These are phyloP conservation scores for Plectropomus leopardus DNA, from an alignment of 2,113 vertebrate genomes.

Conservation along the genomic window DNA sequence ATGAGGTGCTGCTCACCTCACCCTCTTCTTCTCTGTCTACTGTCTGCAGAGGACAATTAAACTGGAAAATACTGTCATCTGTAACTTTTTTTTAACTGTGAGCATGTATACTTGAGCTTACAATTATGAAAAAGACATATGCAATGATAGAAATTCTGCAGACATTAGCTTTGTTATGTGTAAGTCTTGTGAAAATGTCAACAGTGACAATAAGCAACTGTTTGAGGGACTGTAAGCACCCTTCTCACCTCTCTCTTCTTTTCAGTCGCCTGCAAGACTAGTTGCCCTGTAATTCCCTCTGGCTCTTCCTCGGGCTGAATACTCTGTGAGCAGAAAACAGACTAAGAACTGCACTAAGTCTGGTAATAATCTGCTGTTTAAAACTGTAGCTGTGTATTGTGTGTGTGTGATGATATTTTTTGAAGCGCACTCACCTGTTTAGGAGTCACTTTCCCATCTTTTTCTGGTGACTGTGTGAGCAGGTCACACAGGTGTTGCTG, in stretches of 20 bases:
- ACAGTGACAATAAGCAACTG: slow-evolving; percentile 1
- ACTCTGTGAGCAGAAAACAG: slow-evolving; percentile 48
- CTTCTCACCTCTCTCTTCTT: slow-evolving; percentile 47
- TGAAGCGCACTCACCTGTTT: slow-evolving; percentile 65
- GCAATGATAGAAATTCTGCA: not conserved
- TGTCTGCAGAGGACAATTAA: slow-evolving; percentile 25
- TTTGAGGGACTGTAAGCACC: not conserved
- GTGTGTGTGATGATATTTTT: not conserved
- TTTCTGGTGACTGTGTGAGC: slow-evolving; percentile 67
- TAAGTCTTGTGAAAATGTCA: not conserved
- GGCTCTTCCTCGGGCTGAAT: slow-evolving; percentile 50
- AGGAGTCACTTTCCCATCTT: slow-evolving; percentile 46
- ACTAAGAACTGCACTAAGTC: slow-evolving; percentile 1
- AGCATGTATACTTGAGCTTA: not conserved
- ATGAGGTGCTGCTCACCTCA: slow-evolving; percentile 53
- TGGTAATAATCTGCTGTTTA: not conserved
- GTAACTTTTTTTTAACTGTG: not conserved
- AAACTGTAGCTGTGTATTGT: not conserved
- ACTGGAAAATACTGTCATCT: slow-evolving; percentile 14
- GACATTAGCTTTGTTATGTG: not conserved
- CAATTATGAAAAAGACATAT: slow-evolving; percentile 12
- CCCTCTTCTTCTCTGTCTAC: slow-evolving; percentile 37
- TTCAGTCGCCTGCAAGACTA: slow-evolving; percentile 31
- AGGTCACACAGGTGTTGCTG: slow-evolving; percentile 90
- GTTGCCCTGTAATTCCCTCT: slow-evolving; percentile 34